Percentiles rank a stretch among this genome's conserved stretches.
Evolutionary conservation across 2,797 vertebrate genomes (phyloP).

Genomic region (Otolemur crassicaudatus): DNA sequence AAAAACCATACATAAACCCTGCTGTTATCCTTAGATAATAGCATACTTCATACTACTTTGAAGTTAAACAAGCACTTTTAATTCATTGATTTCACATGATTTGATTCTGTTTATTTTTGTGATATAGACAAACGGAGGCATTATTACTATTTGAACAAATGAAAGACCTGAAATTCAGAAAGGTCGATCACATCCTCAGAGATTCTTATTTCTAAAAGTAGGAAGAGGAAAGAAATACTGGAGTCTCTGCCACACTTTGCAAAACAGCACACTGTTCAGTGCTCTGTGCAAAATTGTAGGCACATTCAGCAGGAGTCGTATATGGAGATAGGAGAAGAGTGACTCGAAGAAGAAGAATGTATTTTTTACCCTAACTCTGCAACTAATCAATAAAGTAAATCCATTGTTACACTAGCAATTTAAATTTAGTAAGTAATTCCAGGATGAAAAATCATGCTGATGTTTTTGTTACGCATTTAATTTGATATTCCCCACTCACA

Average conservation of each 20-base stretch:
- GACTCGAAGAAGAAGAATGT: background rate
- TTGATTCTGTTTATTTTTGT: conserved; percentile 46
- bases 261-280: background rate
- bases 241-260: background rate
- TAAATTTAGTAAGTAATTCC: background rate
- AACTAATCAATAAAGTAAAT: background rate
- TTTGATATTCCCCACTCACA: background rate
- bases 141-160: background rate
- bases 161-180: conserved; percentile 1
- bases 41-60: background rate
- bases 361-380: background rate
- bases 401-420: background rate
- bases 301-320: background rate
- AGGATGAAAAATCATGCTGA: background rate
- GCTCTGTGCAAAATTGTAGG: background rate
- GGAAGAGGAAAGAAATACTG: background rate
- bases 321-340: background rate
- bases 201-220: background rate
- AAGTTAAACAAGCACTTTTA: conserved; percentile 49
- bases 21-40: conserved; percentile 1
- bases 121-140: background rate
- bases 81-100: conserved; percentile 53
- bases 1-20: conserved; percentile 30
- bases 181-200: background rate
- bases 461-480: background rate